Percentiles rank a stretch among this genome's conserved stretches.
phyloP scores from a whole-genome alignment of 2,797 vertebrate species.

The Pristis pectinata region DNA sequence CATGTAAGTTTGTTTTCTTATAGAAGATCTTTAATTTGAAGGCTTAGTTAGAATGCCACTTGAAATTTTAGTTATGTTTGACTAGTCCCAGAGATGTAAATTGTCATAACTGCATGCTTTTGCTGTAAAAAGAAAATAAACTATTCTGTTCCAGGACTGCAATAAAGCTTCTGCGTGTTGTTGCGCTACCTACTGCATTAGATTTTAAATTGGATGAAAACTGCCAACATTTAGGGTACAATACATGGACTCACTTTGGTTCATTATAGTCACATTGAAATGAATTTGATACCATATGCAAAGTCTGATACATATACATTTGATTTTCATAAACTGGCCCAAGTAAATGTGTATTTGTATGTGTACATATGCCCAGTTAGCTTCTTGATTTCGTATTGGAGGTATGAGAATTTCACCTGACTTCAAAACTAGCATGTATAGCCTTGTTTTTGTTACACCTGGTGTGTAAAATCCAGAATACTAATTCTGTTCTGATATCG shows the following conservation, averaged over 20 bases:
- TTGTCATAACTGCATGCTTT: background rate
- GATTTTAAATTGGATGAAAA: background rate
- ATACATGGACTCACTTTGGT: background rate
- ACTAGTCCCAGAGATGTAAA: background rate
- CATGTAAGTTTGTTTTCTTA: constrained; percentile 68
- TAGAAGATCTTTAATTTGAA: background rate
- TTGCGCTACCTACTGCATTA: background rate
- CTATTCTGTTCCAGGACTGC: background rate
- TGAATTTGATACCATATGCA: background rate
- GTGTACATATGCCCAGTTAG: background rate
- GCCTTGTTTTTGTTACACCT: background rate
- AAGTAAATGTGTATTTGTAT: background rate
- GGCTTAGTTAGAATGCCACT: background rate
- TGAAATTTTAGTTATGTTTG: background rate
- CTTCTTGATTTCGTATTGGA: background rate
- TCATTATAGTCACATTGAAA: background rate
- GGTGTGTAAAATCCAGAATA: background rate
- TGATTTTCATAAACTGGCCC: background rate
- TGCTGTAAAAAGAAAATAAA: background rate
- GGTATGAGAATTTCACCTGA: background rate
- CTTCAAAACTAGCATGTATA: background rate
- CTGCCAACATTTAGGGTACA: background rate
- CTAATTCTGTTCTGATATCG: background rate
- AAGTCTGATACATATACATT: background rate
- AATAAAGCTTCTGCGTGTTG: background rate